Percentiles rank a stretch among this genome's conserved stretches.
These are phyloP conservation scores for Apamea monoglypha DNA, from an alignment of 2,888 invertebrate genomes.

Conservation along the genomic window DNA sequence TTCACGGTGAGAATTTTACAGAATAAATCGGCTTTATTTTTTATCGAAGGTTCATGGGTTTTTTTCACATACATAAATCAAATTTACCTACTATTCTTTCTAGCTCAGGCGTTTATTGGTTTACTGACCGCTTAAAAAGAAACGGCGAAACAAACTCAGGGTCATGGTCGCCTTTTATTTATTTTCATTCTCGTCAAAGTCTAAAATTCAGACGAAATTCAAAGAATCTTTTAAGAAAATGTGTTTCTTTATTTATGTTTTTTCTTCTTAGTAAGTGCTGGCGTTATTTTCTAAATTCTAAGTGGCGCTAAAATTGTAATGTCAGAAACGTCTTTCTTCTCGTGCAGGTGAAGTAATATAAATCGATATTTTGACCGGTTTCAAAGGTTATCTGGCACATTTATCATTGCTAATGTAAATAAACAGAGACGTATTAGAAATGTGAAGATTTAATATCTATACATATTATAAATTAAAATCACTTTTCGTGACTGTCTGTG, in stretches of 20 bases:
- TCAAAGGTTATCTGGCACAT: slow-evolving; percentile 39
- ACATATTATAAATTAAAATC: background rate
- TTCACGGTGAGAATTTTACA: no score
- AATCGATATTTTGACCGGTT: slow-evolving; percentile 39
- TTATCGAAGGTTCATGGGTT: background rate
- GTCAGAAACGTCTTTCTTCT: slow-evolving; percentile 20
- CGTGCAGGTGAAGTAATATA: slow-evolving; percentile 35
- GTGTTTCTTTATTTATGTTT: slow-evolving; percentile 28
- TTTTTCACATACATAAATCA: background rate
- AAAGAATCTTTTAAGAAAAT: slow-evolving; percentile 16
- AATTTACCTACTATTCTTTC: background rate
- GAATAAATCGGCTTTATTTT: background rate
- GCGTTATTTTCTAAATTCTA: slow-evolving; percentile 9
- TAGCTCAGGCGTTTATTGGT: background rate
- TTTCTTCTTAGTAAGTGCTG: slow-evolving; percentile 29
- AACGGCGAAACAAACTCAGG: slow-evolving; percentile 3
- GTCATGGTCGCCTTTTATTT: slow-evolving; percentile 1
- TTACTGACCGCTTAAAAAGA: background rate
- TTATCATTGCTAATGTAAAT: slow-evolving; percentile 41
- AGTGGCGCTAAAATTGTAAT: slow-evolving; percentile 23
- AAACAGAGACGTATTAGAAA: slow-evolving; percentile 19
- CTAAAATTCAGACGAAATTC: slow-evolving; percentile 6
- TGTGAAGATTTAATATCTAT: background rate
- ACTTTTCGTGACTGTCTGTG: background rate
- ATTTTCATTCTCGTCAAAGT: slow-evolving; percentile 4